Evolutionary conservation across 2,888 invertebrate species (phyloP), one percentile per base, ranked within the genome.

Genomic region (Tenthredo amoena): DNA sequence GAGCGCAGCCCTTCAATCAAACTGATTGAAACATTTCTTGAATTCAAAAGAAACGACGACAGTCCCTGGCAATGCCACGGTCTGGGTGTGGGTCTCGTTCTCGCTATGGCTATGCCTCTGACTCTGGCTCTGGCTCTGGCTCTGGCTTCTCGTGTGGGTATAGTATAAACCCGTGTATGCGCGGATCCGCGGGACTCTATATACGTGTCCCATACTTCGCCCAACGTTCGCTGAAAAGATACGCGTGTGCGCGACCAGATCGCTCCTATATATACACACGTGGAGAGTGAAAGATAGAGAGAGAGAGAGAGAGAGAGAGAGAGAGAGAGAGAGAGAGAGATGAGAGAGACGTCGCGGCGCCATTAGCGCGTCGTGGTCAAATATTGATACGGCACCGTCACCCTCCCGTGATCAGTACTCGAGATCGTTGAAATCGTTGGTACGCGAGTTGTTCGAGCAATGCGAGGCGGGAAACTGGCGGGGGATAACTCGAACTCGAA

Each of bases 11-110:
- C 93, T 93, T 93, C 93, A 93, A 93, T 93, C 93, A 93, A 93
- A 93, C 93, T 93, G 93, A 93, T 93, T 93, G 93, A 93, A 93
- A 93, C 93, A 93, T 93, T 93, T 93, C 93, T 93, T 93, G 93
- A 93, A 93, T 93, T 93, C 93, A 92, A 93, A 93, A 93, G 93
- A 93, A 92, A 93, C 93, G 93, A 93, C 91, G 91, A 89, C 88
- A 89, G 86, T 86, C 87, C 85, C 87, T 76, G 87, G 84, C 85
- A 81, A 84, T 43, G 77, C 76, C 79, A 86, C 47, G 21, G 55
- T 58, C 71, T 86, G 77, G 68, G 72, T 86, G 12, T 68, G 34
- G 37, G 68, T 68, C 34, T 50, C 58, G 34, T 18, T 47, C 47
- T 15, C 15, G 47, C 47, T 47, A 12, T 43, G 43, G 43, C 43